These are phyloP conservation scores for Catocala sponsa DNA, from an alignment of 2,888 invertebrate species.

Conservation along the genomic window DNA sequence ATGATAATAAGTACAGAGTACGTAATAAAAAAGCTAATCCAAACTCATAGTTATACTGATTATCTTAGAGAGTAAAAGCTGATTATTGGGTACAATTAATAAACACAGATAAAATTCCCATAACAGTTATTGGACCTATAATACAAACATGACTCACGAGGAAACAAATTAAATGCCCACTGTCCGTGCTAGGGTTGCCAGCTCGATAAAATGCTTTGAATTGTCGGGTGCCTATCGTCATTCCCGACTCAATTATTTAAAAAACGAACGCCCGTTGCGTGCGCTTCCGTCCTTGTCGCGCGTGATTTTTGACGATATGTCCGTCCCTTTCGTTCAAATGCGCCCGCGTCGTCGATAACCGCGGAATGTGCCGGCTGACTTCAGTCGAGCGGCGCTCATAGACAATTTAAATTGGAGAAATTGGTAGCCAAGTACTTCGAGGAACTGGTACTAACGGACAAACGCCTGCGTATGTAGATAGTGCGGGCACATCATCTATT, in stretches of 20 bases:
- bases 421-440: slow-evolving; percentile 77
- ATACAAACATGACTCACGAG: slow-evolving; percentile 70
- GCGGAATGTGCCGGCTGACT: slow-evolving; percentile 86
- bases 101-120: slow-evolving; percentile 56
- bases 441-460: slow-evolving; percentile 73
- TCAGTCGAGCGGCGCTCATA: slow-evolving; percentile 85
- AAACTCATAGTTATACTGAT: slow-evolving; percentile 15
- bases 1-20: slow-evolving; percentile 25
- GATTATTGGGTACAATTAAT: slow-evolving; percentile 44
- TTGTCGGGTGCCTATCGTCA: slow-evolving; percentile 84
- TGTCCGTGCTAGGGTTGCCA: slow-evolving; percentile 79
- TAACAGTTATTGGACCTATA: slow-evolving; percentile 63
- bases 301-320: slow-evolving; percentile 64
- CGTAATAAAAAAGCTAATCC: slow-evolving; percentile 28
- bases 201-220: slow-evolving; percentile 81
- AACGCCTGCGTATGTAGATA: slow-evolving; percentile 48
- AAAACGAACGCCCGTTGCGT: slow-evolving; percentile 79
- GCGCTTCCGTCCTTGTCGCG: slow-evolving; percentile 69
- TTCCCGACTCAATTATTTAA: slow-evolving; percentile 86
- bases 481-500: slow-evolving; percentile 38
- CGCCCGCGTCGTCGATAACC: slow-evolving; percentile 82
- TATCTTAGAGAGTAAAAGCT: slow-evolving; percentile 28
- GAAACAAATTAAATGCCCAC: slow-evolving; percentile 81
- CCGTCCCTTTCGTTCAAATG: slow-evolving; percentile 72
- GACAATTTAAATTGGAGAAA: slow-evolving; percentile 87